Base-by-base conservation (phyloP, 2,797 vertebrate species). In the Hippocampus kuda region DNA sequence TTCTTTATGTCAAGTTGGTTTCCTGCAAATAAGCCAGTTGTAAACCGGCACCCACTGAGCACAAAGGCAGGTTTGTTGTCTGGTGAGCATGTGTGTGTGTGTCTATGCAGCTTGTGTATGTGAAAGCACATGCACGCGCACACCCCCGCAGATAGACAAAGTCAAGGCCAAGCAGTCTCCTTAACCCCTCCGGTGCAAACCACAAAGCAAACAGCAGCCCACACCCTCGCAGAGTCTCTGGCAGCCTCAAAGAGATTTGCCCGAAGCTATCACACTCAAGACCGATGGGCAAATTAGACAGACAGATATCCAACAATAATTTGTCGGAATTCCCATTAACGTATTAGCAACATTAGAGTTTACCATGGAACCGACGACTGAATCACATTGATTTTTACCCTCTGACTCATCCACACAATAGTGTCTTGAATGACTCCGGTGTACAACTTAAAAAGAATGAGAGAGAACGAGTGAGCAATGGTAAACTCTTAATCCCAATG, bases 201-300 rank as follows among this genome's bases (percentile, higher is more conserved):
- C 86, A 71, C 93, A 94, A 92, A 91, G 84, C 90, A 91, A 93
- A 90, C 89, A 85, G 86, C 87, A 86, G 87, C 92, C 91, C 90
- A 92, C 92, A 80, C 87, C 90, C 89, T 89, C 85, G 87, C 87
- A 75, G 73, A 84, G 84, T 84, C 73, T 78, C 77, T 74, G 62
- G 78, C 86, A 80, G 88, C 85, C 88, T 68, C 80, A 81, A 75
- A 77, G 72, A 49, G 88, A 92, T 93, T 94, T 94, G 92, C 92
- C 89, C 68, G 80, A 83, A 79, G 81, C 84, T 92, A 90, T 93
- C 74, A 74, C 61, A 71, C 72, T 73, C 71, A 75, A 38, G 60
- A 69, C 68, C 66, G 69, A 70, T 64, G 27, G 70, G 65, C 71
- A 5, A 42, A 64, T 53, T 51, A 53, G 9, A 20, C 4, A 15